Evolutionary conservation across 2,797 vertebrate species (phyloP).

Genomic region (Sparus aurata): DNA sequence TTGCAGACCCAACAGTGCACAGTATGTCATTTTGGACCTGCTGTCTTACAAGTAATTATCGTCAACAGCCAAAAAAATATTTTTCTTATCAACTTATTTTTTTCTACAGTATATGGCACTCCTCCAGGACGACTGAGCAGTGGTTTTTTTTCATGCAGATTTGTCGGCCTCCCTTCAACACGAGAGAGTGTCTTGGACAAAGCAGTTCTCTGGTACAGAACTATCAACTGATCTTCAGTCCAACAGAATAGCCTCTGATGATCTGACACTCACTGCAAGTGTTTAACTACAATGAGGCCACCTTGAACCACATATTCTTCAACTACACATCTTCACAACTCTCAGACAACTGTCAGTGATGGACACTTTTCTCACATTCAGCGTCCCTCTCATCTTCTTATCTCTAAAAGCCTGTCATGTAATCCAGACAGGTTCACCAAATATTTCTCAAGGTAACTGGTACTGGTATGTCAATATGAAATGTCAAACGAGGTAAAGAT

Average conservation of each 20-base stretch:
- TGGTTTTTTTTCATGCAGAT: conserved; percentile 52
- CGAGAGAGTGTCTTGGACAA: conserved; percentile 50
- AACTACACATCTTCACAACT: conserved; percentile 49
- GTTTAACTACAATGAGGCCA: conserved; percentile 59
- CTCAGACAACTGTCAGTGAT: conserved; percentile 37
- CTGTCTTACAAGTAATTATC: conserved; percentile 7
- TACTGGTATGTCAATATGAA: conserved; percentile 5
- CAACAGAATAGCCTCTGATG: conserved; percentile 53
- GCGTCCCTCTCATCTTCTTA: conserved; percentile 24
- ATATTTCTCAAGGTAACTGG: conserved; percentile 28
- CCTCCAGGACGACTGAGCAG: conserved; percentile 1
- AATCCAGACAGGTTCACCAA: conserved; percentile 36
- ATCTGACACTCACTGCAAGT: conserved; percentile 54
- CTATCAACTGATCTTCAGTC: conserved; percentile 65
- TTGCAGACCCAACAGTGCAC: neutral
- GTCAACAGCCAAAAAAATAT: neutral
- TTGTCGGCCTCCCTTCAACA: conserved; percentile 29
- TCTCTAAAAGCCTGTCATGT: conserved; percentile 53
- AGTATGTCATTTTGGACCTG: conserved; percentile 16
- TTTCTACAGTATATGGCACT: no score
- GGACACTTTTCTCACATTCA: conserved; percentile 32
- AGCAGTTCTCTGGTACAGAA: conserved; percentile 44
- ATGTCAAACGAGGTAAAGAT: conserved; percentile 5
- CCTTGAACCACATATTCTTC: conserved; percentile 59
- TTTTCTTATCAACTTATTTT: neutral